Percentiles rank a stretch among this genome's conserved stretches.
phyloP scores from a whole-genome alignment of 2,888 invertebrate species.

The Cetonia aurata region DNA sequence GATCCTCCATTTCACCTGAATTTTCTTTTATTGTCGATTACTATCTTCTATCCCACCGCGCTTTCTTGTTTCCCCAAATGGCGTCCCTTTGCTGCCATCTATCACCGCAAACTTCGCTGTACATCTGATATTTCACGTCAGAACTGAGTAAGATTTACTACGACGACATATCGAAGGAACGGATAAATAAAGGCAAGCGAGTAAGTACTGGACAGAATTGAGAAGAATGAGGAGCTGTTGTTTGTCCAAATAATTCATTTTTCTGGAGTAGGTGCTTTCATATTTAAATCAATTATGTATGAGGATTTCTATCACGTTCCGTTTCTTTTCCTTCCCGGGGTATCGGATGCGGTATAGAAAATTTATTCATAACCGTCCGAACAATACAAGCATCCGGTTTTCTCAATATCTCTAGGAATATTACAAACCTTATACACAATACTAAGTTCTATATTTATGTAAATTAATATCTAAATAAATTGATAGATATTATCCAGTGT shows the following conservation, averaged over 20 bases:
- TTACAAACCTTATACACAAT: neutral
- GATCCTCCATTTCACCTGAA: conserved; percentile 39
- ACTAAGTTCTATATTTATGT: neutral
- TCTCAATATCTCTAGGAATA: neutral
- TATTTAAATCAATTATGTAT: conserved; percentile 31
- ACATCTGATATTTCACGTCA: conserved; percentile 24
- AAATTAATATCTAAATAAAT: neutral
- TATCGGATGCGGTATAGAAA: conserved; percentile 2
- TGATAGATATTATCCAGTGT: too few relatives aligned
- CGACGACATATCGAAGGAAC: neutral
- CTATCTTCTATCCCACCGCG: conserved; percentile 34
- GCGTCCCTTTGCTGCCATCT: conserved; percentile 19
- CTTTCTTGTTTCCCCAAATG: conserved; percentile 35
- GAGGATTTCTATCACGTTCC: conserved; percentile 6
- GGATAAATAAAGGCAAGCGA: conserved; percentile 12
- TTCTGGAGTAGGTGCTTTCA: conserved; percentile 1
- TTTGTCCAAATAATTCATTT: conserved; percentile 8
- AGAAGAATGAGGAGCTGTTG: neutral
- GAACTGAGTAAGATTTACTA: conserved; percentile 34
- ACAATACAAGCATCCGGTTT: neutral
- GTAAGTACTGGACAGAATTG: neutral
- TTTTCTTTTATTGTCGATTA: conserved; percentile 41
- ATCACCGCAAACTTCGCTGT: conserved; percentile 33
- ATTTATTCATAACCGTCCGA: conserved; percentile 1
- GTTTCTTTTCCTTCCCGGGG: neutral